A percentile compares a stretch with the other conserved stretches of the same genome.
phyloP scores from a whole-genome alignment of 2,113 vertebrate species.

The Lontra canadensis region DNA sequence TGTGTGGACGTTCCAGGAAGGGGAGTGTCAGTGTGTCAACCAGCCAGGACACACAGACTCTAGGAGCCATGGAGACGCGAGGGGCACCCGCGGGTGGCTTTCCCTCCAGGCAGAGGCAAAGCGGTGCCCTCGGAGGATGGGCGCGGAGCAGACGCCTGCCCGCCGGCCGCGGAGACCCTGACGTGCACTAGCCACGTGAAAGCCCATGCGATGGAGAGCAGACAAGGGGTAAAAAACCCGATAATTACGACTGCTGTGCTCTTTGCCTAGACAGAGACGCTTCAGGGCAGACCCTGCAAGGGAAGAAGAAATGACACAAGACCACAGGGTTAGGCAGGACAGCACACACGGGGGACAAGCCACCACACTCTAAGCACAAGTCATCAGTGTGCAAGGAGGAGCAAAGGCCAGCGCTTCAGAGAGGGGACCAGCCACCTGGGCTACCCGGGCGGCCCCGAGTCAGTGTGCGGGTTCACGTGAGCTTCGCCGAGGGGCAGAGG shows the following conservation, averaged over 20 bases:
- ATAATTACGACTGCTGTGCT: constrained; percentile 99
- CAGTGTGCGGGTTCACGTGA: constrained; percentile 82
- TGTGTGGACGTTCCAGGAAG: constrained; percentile 54
- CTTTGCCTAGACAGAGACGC: constrained; percentile 99
- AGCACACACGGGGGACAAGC: constrained; percentile 88
- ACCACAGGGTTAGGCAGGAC: constrained; percentile 96
- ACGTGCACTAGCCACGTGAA: constrained; percentile 79
- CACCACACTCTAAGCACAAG: constrained; percentile 91
- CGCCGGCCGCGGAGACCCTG: not conserved
- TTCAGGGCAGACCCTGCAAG: constrained; percentile 99
- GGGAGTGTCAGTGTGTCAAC: constrained; percentile 7
- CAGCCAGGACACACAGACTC: constrained; percentile 75
- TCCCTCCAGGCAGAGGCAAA: not conserved
- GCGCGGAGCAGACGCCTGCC: not conserved
- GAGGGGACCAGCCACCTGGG: constrained; percentile 74
- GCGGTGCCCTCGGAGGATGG: not conserved
- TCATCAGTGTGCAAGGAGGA: constrained; percentile 85
- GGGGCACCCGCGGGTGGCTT: constrained; percentile 65
- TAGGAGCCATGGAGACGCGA: constrained; percentile 37
- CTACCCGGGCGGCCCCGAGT: constrained; percentile 80
- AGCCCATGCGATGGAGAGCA: constrained; percentile 88
- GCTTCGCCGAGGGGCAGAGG: constrained; percentile 74
- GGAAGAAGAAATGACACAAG: constrained; percentile 94
- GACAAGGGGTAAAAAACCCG: constrained; percentile 87
- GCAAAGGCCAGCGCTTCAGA: constrained; percentile 86